Percentiles rank a stretch among this genome's conserved stretches.
Conservation (phyloP, 1,140 invertebrate genomes). For the Drosophila murphyi region DNA sequence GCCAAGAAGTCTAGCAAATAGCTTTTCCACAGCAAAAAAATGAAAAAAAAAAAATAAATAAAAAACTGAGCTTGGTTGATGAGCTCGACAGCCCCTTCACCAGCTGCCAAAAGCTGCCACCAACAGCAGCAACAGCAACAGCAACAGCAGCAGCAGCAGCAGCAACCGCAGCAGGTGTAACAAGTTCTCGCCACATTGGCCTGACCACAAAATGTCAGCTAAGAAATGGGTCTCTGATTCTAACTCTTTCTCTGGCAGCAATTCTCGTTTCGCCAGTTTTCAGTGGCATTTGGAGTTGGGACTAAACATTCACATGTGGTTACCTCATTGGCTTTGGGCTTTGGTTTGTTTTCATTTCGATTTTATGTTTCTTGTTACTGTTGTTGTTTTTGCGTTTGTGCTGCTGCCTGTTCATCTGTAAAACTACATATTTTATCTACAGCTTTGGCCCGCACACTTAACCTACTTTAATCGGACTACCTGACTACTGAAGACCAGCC, state of each 20-base stretch:
- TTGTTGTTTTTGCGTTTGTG: slow-evolving; percentile 14
- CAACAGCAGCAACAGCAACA: slow-evolving; percentile 26
- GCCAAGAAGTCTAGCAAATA: slow-evolving; percentile 60
- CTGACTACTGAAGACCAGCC: slow-evolving; percentile 29
- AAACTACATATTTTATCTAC: slow-evolving; percentile 62
- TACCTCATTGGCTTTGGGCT: slow-evolving; percentile 64
- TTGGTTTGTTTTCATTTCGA: slow-evolving; percentile 71
- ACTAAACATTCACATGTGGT: slow-evolving; percentile 61
- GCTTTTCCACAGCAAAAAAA: slow-evolving; percentile 23
- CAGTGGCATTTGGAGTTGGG: slow-evolving; percentile 27
- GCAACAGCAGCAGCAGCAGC: slow-evolving; percentile 22
- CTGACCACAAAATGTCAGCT: slow-evolving; percentile 74
- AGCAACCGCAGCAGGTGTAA: slow-evolving; percentile 68
- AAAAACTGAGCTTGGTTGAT: slow-evolving; percentile 18
- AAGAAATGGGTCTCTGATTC: slow-evolving; percentile 68
- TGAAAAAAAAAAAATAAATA: too few relatives aligned
- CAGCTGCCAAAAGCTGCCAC: slow-evolving; percentile 10
- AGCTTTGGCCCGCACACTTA: slow-evolving; percentile 65
- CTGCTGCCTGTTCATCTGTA: slow-evolving; percentile 49
- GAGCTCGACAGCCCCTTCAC: slow-evolving; percentile 13
- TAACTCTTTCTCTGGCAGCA: slow-evolving; percentile 33
- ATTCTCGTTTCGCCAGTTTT: slow-evolving; percentile 61
- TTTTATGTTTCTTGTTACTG: slow-evolving; percentile 43
- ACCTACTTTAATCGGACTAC: slow-evolving; percentile 66
- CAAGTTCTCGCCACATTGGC: slow-evolving; percentile 74